phyloP scores from a whole-genome alignment of 1,140 invertebrate genomes.

The Magallana ariakensis region DNA sequence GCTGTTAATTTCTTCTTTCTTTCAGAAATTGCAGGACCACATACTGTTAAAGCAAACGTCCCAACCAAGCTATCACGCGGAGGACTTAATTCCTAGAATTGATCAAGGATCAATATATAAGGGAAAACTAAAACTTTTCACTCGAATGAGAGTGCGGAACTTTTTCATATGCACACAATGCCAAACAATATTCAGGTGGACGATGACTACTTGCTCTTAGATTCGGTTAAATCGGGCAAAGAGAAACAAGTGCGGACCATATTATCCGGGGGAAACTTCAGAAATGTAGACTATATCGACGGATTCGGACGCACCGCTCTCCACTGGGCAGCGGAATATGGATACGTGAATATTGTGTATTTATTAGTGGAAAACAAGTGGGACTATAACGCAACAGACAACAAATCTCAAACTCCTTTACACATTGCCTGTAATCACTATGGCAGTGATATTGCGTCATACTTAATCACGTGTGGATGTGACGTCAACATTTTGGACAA shows the following conservation, averaged over 20 bases:
- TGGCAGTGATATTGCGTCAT: slow-evolving; percentile 68
- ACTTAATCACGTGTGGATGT: slow-evolving; percentile 67
- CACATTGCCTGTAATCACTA: slow-evolving; percentile 72
- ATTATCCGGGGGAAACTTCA: slow-evolving; percentile 55
- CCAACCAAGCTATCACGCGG: neutral
- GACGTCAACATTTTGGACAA: slow-evolving; percentile 67
- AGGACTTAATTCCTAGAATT: neutral
- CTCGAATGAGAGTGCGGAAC: neutral
- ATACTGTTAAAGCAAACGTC: neutral
- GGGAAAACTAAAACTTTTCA: neutral
- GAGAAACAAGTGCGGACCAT: slow-evolving; percentile 64
- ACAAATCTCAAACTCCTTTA: slow-evolving; percentile 71
- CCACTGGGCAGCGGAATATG: slow-evolving; percentile 74
- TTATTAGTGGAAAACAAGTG: slow-evolving; percentile 62
- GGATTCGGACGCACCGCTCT: slow-evolving; percentile 66
- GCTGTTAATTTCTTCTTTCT: neutral
- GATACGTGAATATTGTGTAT: slow-evolving; percentile 66
- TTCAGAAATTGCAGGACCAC: neutral
- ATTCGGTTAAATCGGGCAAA: slow-evolving; percentile 69
- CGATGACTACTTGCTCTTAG: slow-evolving; percentile 64
- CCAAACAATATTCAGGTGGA: slow-evolving; percentile 59
- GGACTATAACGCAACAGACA: slow-evolving; percentile 68
- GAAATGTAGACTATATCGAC: slow-evolving; percentile 58
- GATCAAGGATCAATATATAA: neutral
- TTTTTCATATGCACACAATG: slow-evolving; percentile 27